A percentile compares a stretch with the other conserved stretches of the same genome.
phyloP scores from a whole-genome alignment of 2,113 vertebrate species.

The Taurulus bubalis region DNA sequence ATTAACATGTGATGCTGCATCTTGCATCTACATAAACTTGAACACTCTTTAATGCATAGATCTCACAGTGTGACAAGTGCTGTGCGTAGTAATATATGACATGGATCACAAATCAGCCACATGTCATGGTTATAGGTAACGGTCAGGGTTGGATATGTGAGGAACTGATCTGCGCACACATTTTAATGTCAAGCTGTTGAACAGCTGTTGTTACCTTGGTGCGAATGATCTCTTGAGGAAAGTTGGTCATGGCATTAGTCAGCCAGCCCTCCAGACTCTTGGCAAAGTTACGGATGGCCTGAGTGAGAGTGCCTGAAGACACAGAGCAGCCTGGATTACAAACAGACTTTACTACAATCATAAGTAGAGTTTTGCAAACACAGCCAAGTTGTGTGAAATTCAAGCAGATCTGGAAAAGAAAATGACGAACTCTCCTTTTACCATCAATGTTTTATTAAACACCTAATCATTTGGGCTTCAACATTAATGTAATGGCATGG shows the following conservation, averaged over 20 bases:
- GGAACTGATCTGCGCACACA: not conserved
- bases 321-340: constrained; percentile 29
- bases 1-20: not conserved
- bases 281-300: constrained; percentile 97
- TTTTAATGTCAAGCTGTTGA: not conserved
- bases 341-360: not conserved
- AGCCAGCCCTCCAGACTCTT: constrained; percentile 98
- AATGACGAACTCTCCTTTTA: not conserved
- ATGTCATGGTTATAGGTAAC: not conserved
- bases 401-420: not conserved
- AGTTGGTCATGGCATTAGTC: constrained; percentile 94
- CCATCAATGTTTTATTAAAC: constrained; percentile 36
- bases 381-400: not conserved
- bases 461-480: constrained; percentile 41
- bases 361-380: not conserved
- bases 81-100: not conserved
- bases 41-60: not conserved
- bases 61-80: not conserved
- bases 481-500: constrained; percentile 22
- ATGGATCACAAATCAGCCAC: not conserved
- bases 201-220: constrained; percentile 88
- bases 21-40: not conserved
- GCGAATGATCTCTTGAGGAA: constrained; percentile 92
- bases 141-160: not conserved
- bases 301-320: constrained; percentile 92